Evolutionary conservation across 1,140 invertebrate genomes (phyloP), one percentile per base, ranked within the genome.

Genomic region (Listronotus oregonensis): DNA sequence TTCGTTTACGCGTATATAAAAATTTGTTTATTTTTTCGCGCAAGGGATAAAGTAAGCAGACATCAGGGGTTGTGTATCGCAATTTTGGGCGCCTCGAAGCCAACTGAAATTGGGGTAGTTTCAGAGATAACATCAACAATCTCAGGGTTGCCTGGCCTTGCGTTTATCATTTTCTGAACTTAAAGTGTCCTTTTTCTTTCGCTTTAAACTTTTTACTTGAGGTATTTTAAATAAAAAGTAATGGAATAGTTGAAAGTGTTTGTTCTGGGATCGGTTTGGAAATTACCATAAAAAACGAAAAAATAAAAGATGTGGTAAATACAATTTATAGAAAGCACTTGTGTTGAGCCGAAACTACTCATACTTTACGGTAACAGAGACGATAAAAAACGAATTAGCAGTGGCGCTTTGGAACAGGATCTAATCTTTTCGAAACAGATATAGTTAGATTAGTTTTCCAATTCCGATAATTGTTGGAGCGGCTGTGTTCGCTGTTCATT

Each of bases 91-190:
- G 71, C 71, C 71, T 71, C 55, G 39, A 54, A 60, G 47, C 56
- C 50, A 58, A 64, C 68, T 66, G 60, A 64, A 60, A 73, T 71
- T 71, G 70, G 70, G 70, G 67, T 72, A 68, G 64, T 70, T 71
- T 61, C 70, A 65, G 34, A 69, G 76, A 77, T 77, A 77, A 65
- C 73, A 77, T 77, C 76, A 76, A 77, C 76, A 77, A 77, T 77
- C 76, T 76, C 62, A 59, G 57, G 68, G 73, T 65, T 73, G 66
- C 66, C 67, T 60, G 66, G 59, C 70, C 68, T 62, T 67, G 64
- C 75, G 73, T 77, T 75, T 77, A 70, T 77, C 76, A 76, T 77
- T 74, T 72, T 63, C 64, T 52, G 56, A 71, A 71, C 57, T 71
- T 73, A 68, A 71, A 73, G 50, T 54, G 64, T 61, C 69, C 62